Evolutionary conservation across 2,888 invertebrate species (phyloP), one percentile per base, ranked within the genome.

Genomic region (Cephus nigrinus): DNA sequence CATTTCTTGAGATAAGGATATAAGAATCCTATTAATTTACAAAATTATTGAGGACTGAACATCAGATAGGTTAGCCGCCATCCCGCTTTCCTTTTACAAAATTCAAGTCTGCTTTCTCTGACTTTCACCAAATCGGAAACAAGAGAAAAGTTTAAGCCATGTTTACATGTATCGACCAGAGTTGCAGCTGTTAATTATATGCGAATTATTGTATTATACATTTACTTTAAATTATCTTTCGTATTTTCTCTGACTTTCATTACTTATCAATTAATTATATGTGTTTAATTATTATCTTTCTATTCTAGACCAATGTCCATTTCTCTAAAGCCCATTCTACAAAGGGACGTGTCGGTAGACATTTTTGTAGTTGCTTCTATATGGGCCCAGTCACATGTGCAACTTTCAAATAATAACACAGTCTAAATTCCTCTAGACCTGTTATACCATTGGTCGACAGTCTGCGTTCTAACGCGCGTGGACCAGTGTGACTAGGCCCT

Each of bases 151-250:
- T 23, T 23, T 55, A 55, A 23, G 9, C 5, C 9, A 9, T 9
- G 55, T 55, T 55, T 55, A 55, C 23, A 55, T 55, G 55, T 23
- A 15, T 55, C 55, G 55, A 55, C 1, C 9, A 55, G 9, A 55
- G 55, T 9, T 9, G 55, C 55, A 23, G 55, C 75, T 32, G 69
- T 76, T 71, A 78, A 78, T 76, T 81, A 81, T 77, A 78, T 33
- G 80, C 78, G 73, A 73, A 15, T 72, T 40, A 68, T 68, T 35
- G 32, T 12, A 30, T 69, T 33, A 77, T 35, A 74, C 36, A 73
- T n/a, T 71, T 55, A 35, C 35, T 40, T 68, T 76, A 73, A 71
- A 76, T 79, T 76, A 76, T 68, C 12, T 23, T 73, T 23, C 40
- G 31, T 36, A 34, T 69, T 69, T 68, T 32, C 55, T 55, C 69